Conservation (phyloP, 2,113 vertebrate species). For the Crotalus helleri region DNA sequence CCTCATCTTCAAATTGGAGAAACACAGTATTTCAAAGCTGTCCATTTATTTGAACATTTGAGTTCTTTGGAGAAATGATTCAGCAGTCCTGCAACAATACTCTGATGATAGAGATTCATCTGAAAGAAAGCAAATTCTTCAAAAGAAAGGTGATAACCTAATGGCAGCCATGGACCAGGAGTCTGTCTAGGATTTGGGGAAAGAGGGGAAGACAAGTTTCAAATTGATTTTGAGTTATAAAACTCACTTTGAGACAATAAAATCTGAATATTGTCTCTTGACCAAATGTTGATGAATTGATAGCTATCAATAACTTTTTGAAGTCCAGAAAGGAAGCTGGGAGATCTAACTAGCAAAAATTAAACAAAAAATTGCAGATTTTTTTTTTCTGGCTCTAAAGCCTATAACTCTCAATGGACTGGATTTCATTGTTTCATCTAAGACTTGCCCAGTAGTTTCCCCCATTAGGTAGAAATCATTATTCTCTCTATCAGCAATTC, state of each 20-base stretch:
- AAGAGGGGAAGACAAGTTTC: background rate
- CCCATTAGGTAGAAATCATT: background rate
- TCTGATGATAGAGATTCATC: background rate
- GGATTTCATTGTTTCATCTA: background rate
- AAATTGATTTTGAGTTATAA: background rate
- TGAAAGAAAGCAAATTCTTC: background rate
- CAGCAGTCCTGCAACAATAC: background rate
- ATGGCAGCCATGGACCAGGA: background rate
- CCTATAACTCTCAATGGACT: background rate
- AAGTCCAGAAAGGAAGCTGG: background rate
- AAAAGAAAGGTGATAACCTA: background rate
- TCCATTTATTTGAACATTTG: background rate
- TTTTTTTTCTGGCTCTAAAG: background rate
- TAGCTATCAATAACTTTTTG: background rate
- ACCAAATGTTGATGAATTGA: background rate
- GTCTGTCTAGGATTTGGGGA: background rate
- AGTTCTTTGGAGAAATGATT: background rate
- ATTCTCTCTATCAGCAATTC: background rate
- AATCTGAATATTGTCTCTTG: background rate
- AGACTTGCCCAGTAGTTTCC: background rate
- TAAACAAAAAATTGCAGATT: background rate
- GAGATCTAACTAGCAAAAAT: background rate
- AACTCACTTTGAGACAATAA: background rate
- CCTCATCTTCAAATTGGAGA: background rate
- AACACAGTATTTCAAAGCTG: background rate